Evolutionary conservation across 1,140 invertebrate genomes (phyloP), one percentile per base, ranked within the genome.

Genomic region (Agrilus planipennis): DNA sequence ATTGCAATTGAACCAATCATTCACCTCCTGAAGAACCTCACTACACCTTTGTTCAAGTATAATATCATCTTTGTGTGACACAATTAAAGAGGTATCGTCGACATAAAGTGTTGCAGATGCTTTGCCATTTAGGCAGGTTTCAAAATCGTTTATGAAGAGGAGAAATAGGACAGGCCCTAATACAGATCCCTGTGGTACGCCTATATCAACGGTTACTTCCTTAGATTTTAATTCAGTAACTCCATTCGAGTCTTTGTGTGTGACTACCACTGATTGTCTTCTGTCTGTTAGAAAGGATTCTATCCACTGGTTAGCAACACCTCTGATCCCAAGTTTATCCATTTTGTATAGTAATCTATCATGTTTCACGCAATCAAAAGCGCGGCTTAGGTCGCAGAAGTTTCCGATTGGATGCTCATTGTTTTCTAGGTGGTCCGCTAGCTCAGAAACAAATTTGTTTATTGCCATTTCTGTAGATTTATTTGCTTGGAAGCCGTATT

Each of bases 401-500:
- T 22, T 37, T 14, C 3, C 34, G 14, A 37, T 25, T 5, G 34
- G 34, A 22, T 16, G 23, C 12, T 37, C 34, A 15, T 21, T 21
- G 4, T 14, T 4, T 23, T 37, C 6, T 4, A 37, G 19, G 7
- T 32, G 7, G 7, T 7, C 3, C 3, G 23, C 23, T 12, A 37
- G 12, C 9, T 23, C 12, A 10, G 21, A 10, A 25, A 4, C 9
- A 15, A 37, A 22, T 25, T 10, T 5, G 7, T 7, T 7, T 3
- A 37, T 5, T 37, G 34, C 19, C 21, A 6, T 22, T 15, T 21
- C 14, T 4, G 44, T 41, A 16, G 25, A 28, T 14, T 3, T 11
- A 17, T 15, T 16, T 7, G 25, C 15, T 37, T 17, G 16, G 38
- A 46, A 46, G 21, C 34, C 28, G 25, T 36, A 34, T 27, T 46